Base-by-base conservation (phyloP, 1,140 invertebrate species). In the Drosophila dunni region DNA sequence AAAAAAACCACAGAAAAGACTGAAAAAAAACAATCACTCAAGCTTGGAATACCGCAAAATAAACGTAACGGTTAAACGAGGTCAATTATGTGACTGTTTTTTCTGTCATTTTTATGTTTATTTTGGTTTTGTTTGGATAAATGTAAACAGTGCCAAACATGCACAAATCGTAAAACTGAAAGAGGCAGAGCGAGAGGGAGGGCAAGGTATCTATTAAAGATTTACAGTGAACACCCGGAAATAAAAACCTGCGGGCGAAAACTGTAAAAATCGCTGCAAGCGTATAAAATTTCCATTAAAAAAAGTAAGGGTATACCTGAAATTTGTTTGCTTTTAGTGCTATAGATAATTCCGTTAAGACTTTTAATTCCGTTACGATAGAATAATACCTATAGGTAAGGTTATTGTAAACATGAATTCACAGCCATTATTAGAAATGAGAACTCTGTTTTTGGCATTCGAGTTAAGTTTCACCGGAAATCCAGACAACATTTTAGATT, bases 401-500 rank as follows among this genome's bases (percentile, higher is more conserved):
- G 45, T 46, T 5, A 46, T 46, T 3, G 45, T 6, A 2, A 20
- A 56, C 9, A 56, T 56, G 53, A 40, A 9, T 56, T 56, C 10
- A 56, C 13, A 40, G 17, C 53, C 53, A 56, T 56, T 56, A 40
- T 24, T 56, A 58, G 56, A 46, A 68, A 57, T 78, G 68, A 58
- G 68, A 65, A 78, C 61, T 61, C 40, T 46, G 48, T 61, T 72
- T 29, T 62, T 65, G 58, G 44, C 20, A 36, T 33, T 65, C n/a
- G 9, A 9, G 36, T 33, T 15, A 44, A 82, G 79, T 86, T 86
- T 86, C 82, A 88, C 82, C 82, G 82, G 82, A 86, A 86, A 86
- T 86, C 76, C 82, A 88, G 83, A 83, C 79, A 82, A 83, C 83
- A 82, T 82, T 79, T 29, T 83, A 24, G 83, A 88, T 86, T 88